phyloP scores from a whole-genome alignment of 2,113 vertebrate genomes.

The Psittacula cyanocephala region DNA sequence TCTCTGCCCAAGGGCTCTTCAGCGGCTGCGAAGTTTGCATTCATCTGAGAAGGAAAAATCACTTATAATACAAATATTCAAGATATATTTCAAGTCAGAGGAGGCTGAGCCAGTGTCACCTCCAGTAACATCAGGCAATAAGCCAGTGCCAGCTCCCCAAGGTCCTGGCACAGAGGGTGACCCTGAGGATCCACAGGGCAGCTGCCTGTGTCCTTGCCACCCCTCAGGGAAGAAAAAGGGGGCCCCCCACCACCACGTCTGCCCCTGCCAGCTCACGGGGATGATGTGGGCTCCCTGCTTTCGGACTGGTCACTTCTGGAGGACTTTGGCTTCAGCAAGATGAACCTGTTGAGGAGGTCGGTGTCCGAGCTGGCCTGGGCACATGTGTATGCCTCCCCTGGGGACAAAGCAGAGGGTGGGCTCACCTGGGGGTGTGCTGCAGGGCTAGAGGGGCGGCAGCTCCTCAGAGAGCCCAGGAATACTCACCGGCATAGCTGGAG shows the following conservation, averaged over 20 bases:
- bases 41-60: slow-evolving; percentile 36
- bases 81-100: slow-evolving; percentile 72
- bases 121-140: background rate
- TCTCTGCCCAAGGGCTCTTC: background rate
- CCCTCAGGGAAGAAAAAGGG: background rate
- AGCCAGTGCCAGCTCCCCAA: background rate
- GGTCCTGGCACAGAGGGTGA: background rate
- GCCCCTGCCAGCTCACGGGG: slow-evolving; percentile 34
- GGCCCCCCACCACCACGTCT: background rate
- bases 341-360: slow-evolving; percentile 77
- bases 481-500: slow-evolving; percentile 75
- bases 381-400: slow-evolving; percentile 49
- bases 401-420: background rate
- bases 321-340: slow-evolving; percentile 79
- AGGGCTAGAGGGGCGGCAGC: background rate
- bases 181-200: background rate
- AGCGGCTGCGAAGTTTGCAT: slow-evolving; percentile 1
- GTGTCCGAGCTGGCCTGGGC: slow-evolving; percentile 77
- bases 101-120: slow-evolving; percentile 40
- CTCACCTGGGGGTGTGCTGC: background rate
- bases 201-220: background rate
- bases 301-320: slow-evolving; percentile 48
- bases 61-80: slow-evolving; percentile 64
- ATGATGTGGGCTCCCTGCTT: slow-evolving; percentile 32
- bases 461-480: fast-evolving